Evolutionary conservation across 2,113 vertebrate genomes (phyloP).

Genomic region (Etia nguti): DNA sequence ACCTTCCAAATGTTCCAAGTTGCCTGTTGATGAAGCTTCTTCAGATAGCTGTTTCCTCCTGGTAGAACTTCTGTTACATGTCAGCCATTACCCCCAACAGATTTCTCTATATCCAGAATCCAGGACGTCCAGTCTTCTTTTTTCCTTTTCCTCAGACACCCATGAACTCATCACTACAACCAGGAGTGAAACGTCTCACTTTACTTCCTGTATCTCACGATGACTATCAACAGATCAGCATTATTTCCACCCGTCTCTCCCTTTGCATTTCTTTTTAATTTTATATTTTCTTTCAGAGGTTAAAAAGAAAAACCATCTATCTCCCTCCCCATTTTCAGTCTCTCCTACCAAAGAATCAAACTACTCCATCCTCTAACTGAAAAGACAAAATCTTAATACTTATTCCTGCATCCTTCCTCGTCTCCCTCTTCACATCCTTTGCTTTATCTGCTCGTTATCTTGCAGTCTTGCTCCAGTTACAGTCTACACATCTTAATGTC

Average conservation of each 20-base stretch:
- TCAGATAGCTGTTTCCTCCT: neutral
- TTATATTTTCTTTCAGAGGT: neutral
- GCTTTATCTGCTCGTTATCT: constrained; percentile 18
- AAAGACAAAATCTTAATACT: neutral
- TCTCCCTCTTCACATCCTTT: constrained; percentile 18
- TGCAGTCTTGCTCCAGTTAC: constrained; percentile 8
- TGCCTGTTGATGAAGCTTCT: neutral
- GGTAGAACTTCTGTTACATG: neutral
- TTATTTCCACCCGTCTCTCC: neutral
- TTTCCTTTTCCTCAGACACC: neutral
- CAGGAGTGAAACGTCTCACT: neutral
- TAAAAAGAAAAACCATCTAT: neutral
- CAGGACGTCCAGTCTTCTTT: neutral
- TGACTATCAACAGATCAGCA: neutral
- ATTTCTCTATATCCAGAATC: neutral
- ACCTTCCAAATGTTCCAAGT: neutral
- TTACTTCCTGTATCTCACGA: neutral
- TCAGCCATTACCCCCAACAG: neutral
- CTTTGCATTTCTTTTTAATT: neutral
- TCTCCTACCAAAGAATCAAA: neutral
- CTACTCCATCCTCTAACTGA: neutral
- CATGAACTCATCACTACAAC: neutral
- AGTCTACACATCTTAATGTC: neutral
- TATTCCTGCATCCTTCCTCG: neutral
- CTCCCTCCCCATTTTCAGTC: neutral